Percentiles rank a stretch among this genome's conserved stretches.
These are phyloP conservation scores for Podargus strigoides DNA, from an alignment of 2,797 vertebrate species.

Conservation along the genomic window DNA sequence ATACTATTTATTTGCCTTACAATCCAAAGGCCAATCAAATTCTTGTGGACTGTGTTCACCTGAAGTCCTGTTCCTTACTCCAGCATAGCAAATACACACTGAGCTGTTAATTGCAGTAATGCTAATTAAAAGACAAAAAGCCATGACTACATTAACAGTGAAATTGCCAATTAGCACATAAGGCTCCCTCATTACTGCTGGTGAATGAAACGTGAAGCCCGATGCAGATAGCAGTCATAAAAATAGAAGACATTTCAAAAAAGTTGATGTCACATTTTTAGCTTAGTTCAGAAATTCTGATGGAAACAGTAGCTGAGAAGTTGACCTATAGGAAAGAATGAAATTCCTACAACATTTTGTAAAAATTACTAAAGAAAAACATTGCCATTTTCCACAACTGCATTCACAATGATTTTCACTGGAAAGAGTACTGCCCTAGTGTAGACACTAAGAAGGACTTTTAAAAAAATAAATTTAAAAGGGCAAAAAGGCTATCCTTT, in stretches of 20 bases:
- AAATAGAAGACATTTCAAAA: background rate
- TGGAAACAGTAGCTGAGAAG: background rate
- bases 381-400: background rate
- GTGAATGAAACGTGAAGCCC: background rate
- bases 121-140: conserved; percentile 73
- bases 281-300: background rate
- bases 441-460: background rate
- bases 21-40: background rate
- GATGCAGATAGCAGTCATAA: background rate
- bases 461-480: background rate
- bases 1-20: background rate
- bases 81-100: conserved; percentile 23
- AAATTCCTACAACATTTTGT: background rate
- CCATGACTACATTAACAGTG: conserved; percentile 55
- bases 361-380: background rate
- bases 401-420: background rate
- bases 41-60: background rate
- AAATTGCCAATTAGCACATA: conserved; percentile 67
- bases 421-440: background rate
- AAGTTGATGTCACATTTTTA: background rate
- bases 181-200: conserved; percentile 47
- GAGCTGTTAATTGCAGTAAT: conserved; percentile 63
- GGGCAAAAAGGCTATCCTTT: background rate
- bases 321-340: background rate
- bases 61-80: background rate